Evolutionary conservation across 2,888 invertebrate species (phyloP), one percentile per base, ranked within the genome.

Genomic region (Agrotis puta): DNA sequence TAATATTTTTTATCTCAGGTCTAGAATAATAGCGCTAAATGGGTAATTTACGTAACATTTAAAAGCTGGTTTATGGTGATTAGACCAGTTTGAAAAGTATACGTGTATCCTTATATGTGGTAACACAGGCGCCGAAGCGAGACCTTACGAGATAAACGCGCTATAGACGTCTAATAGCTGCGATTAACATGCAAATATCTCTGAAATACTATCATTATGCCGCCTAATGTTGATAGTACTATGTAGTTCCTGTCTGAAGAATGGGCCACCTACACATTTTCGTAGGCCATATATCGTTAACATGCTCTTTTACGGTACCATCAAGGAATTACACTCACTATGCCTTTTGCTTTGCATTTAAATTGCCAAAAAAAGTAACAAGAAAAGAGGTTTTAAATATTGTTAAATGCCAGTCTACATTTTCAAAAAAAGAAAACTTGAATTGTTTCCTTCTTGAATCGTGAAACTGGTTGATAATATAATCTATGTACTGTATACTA

Each of bases 131-230:
- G 73, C 79, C 82, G 64, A 79, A 79, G 84, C 82, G 81, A 86
- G 85, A 88, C 84, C 82, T 86, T 83, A 79, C 82, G 76, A 87
- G 86, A 88, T 85, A 85, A 84, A 79, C 76, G 72, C 66, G 71
- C 77, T 65, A 86, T 88, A 85, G 71, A 70, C 66, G 72, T 64
- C 77, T 88, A 86, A 88, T 82, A 77, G 85, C 76, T 43, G 72
- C 85, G 72, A 88, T 89, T 88, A 85, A 80, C 79, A 88, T 89
- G 85, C 81, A 83, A 90, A 88, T 88, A 82, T 79, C 65, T 78
- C 59, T 82, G 75, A 81, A 86, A 80, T 67, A 74, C 63, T 80
- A 59, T 65, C 64, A 78, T 80, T 69, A 66, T 66, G 65, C 22
- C 64, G 54, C 50, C 59, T 79, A 59, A 62, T 61, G 47, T 64